Base-by-base conservation (phyloP, 2,113 vertebrate species). In the Peromyscus maniculatus region DNA sequence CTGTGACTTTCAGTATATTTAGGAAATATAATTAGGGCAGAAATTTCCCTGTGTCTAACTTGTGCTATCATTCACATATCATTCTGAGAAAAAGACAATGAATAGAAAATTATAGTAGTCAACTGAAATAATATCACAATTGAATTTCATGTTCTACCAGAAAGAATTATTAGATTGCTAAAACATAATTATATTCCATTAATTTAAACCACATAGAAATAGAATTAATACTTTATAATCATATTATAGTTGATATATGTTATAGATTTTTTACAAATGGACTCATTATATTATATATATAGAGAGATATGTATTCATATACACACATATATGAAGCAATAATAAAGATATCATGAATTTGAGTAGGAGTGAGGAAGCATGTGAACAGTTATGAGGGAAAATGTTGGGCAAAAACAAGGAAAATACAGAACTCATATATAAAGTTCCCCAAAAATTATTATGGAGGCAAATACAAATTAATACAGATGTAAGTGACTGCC, bases 191-290 rank as follows among this genome's bases (percentile, higher is more conserved):
- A 64, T 93, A 39, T 59, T 89, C 24, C 82, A 0, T 43, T 57
- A 33, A 86, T 77, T 3, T 75, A 62, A 49, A 72, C 46, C 21
- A n/a, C 84, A 88, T 7, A 88, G 7, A 89, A 86, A 5, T 64
- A 57, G 12, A 93, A 87, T 67, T 90, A 92, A 2, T 2, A 72
- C 28, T 52, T 82, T 24, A 21, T 64, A 77, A 43, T 77, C 22
- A 17, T 62, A 33, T 78, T 43, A 77, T 49, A n/a, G 19, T 94
- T 55, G 8, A 55, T 55, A 55, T 55, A 15, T 57, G 33, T 55
- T n/a, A 80, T 52, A 75, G 22, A 49, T 31, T 94, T 49, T 92
- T 95, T 83, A 89, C 57, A 39, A 96, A 87, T 82, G 79, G 4
- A 79, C 12, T 26, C 6, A 36, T 36, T 19, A 80, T 16, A 3